Percentiles rank a stretch among this genome's conserved stretches.
These are phyloP conservation scores for Poecilus cupreus DNA, from an alignment of 2,888 invertebrate genomes.

Conservation along the genomic window DNA sequence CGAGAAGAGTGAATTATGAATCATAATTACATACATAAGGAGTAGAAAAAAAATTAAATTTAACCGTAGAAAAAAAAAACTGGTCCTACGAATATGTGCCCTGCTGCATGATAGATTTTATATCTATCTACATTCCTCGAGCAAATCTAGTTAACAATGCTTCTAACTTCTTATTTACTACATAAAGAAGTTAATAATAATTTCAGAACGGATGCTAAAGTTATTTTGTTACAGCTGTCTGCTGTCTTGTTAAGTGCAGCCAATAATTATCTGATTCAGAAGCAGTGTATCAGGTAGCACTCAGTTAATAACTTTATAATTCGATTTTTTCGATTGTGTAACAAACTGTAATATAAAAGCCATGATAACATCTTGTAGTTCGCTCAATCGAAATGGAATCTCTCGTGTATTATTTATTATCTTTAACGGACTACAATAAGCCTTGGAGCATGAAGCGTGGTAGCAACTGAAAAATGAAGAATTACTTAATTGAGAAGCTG, in stretches of 20 bases:
- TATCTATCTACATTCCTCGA: no score
- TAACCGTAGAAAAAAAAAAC: no score
- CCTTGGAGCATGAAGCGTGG: not conserved
- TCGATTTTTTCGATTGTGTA: constrained; percentile 40
- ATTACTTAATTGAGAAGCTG: not conserved
- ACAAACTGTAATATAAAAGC: constrained; percentile 24
- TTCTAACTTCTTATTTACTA: not conserved
- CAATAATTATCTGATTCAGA: constrained; percentile 37
- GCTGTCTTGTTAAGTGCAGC: constrained; percentile 41
- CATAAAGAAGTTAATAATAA: not conserved
- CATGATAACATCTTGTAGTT: constrained; percentile 7
- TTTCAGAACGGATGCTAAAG: constrained; percentile 9
- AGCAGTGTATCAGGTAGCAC: constrained; percentile 37
- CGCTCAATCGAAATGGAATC: constrained; percentile 37
- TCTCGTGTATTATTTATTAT: constrained; percentile 13
- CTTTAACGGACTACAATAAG: constrained; percentile 8
- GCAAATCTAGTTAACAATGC: not conserved
- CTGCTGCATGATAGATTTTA: no score
- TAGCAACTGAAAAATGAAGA: constrained; percentile 4
- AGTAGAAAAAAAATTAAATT: no score
- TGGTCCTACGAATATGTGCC: no score
- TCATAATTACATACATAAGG: no score
- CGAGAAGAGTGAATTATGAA: no score
- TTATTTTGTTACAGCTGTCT: constrained; percentile 4
- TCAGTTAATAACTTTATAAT: constrained; percentile 42